Evolutionary conservation across 2,113 vertebrate genomes (phyloP), one percentile per base, ranked within the genome.

Genomic region (Prietella phreatophila): DNA sequence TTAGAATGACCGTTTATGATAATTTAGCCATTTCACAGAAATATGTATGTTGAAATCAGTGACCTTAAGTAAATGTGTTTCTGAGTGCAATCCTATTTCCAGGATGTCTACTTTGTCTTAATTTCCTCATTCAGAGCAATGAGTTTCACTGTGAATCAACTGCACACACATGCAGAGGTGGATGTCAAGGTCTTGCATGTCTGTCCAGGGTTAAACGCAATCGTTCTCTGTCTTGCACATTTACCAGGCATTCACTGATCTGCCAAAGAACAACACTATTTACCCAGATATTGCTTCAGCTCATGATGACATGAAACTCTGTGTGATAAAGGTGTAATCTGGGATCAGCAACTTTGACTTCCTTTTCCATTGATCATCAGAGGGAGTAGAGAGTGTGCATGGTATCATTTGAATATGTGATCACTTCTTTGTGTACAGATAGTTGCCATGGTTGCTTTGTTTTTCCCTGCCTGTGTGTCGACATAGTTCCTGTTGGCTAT

Each of bases 381-480:
- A 42, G 47, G 39, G 83, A 65, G 42, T 81, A 79, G 79, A 30
- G 65, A 58, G 58, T 7, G 22, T 75, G 42, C 3, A 17, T 86
- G 88, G 39, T 60, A 50, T 89, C 42, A 86, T 39, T 76, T 85
- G 67, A 84, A 83, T 88, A 83, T 86, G 79, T 42, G 67, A 86
- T 86, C 17, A 73, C 73, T 25, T 47, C 79, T 87, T 87, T 86
- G 86, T 90, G 80, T 88, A 87, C 80, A 82, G 65, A 89, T 90
- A 88, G 89, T 91, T 89, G 17, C 86, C 82, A 91, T 91, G 58
- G 89, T 63, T 71, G 42, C 84, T 88, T 89, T 89, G 88, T 90
- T 89, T 89, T 89, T 88, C 55, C 80, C 30, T 86, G 87, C 80
- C 80, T 85, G 82, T 87, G 80, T 88, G 87, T 91, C 65, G 86